Percentiles rank a stretch among this genome's conserved stretches.
These are phyloP conservation scores for Eutolmus rufibarbis DNA, from an alignment of 2,888 invertebrate genomes.

Conservation along the genomic window DNA sequence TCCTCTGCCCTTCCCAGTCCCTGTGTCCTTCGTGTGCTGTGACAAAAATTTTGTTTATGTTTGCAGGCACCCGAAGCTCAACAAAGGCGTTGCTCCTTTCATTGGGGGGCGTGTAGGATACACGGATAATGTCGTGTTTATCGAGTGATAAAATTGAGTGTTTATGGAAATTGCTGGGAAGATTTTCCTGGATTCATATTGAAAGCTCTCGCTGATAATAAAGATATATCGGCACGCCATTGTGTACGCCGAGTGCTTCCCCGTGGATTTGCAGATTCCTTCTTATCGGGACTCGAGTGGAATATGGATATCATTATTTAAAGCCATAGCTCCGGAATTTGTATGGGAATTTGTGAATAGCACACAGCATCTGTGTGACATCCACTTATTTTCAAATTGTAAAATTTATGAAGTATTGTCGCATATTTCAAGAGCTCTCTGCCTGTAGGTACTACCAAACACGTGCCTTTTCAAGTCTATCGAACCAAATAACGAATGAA, in stretches of 20 bases:
- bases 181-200: conserved; percentile 33
- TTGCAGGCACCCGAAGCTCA: background rate
- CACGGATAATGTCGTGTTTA: conserved; percentile 39
- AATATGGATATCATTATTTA: conserved; percentile 38
- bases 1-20: background rate
- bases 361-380: background rate
- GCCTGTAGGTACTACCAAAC: background rate
- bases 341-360: conserved; percentile 27
- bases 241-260: conserved; percentile 20
- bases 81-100: conserved; percentile 22
- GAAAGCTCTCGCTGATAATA: conserved; percentile 40
- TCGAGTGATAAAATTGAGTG: conserved; percentile 41
- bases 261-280: background rate
- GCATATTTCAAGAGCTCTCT: background rate
- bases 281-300: conserved; percentile 4
- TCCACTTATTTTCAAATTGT: conserved; percentile 30
- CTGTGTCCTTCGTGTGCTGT: background rate
- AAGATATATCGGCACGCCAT: conserved; percentile 29
- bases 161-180: conserved; percentile 40
- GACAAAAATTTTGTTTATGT: conserved; percentile 41
- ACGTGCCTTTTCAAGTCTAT: background rate
- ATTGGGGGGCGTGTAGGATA: conserved; percentile 5
- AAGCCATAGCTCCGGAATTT: conserved; percentile 21
- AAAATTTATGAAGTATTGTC: conserved; percentile 28
- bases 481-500: background rate